Evolutionary conservation across 2,888 invertebrate species (phyloP).

Genomic region (Molorchus minor): DNA sequence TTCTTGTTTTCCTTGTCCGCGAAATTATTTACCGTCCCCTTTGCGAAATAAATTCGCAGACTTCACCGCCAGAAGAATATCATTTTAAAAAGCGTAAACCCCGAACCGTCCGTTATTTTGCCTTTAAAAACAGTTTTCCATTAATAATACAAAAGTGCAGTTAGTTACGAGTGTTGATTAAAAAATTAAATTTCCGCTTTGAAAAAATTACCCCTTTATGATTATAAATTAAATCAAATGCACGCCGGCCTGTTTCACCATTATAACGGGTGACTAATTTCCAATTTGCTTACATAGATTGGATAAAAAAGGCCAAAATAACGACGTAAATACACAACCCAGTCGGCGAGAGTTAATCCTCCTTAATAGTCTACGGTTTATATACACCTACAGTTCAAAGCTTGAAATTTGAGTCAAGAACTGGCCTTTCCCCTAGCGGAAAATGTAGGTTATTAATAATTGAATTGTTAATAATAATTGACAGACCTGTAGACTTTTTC

Average conservation of each 20-base stretch:
- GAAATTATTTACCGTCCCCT: constrained; percentile 1
- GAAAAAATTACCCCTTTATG: constrained; percentile 42
- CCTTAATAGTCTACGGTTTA: too few relatives aligned
- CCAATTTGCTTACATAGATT: constrained; percentile 52
- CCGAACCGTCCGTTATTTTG: constrained; percentile 23
- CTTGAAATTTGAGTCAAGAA: too few relatives aligned
- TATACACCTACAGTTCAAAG: too few relatives aligned
- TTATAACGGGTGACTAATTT: constrained; percentile 52
- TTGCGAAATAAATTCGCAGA: constrained; percentile 35
- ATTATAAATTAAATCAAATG: constrained; percentile 50
- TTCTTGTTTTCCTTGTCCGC: background rate
- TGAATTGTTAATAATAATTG: too few relatives aligned
- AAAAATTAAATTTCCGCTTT: constrained; percentile 41
- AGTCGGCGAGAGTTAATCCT: constrained; percentile 20
- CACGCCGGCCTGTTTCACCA: constrained; percentile 45
- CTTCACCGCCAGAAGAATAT: constrained; percentile 40
- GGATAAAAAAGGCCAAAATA: constrained; percentile 46
- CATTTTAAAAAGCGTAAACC: constrained; percentile 23
- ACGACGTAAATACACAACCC: constrained; percentile 41
- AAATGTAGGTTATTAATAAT: too few relatives aligned
- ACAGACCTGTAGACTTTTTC: too few relatives aligned
- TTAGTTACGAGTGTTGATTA: constrained; percentile 46
- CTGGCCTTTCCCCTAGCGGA: too few relatives aligned
- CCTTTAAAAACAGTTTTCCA: constrained; percentile 41
- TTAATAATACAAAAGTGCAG: constrained; percentile 43